Percentiles rank a stretch among this genome's conserved stretches.
These are phyloP conservation scores for Platanista minor DNA, from an alignment of 2,113 vertebrate genomes.

Conservation along the genomic window DNA sequence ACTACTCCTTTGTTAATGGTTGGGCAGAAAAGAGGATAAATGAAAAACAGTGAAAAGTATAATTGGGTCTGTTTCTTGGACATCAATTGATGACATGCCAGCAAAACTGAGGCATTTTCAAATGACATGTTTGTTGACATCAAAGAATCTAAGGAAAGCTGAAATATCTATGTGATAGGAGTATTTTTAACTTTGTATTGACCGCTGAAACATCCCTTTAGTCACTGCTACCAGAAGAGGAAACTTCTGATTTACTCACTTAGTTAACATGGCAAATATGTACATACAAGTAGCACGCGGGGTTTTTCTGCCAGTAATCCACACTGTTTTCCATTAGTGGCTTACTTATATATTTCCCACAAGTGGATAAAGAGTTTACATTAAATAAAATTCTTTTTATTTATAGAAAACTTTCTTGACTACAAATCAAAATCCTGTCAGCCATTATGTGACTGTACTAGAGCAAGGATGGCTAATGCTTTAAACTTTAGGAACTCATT, in stretches of 20 bases:
- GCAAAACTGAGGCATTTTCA: conserved; percentile 34
- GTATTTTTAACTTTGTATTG: background rate
- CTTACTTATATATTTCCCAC: background rate
- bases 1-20: conserved; percentile 43
- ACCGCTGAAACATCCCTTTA: background rate
- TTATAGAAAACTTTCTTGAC: background rate
- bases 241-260: background rate
- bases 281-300: background rate
- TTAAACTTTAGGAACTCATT: background rate
- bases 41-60: conserved; percentile 46
- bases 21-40: conserved; percentile 22
- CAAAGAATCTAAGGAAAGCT: conserved; percentile 10
- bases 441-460: background rate
- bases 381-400: background rate
- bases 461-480: background rate
- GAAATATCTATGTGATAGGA: background rate
- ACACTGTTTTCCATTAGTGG: background rate
- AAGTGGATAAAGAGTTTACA: background rate
- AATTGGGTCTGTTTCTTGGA: conserved; percentile 14
- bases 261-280: background rate
- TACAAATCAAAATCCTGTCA: background rate
- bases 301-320: background rate
- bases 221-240: background rate
- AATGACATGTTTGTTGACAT: conserved; percentile 31
- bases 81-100: conserved; percentile 31